phyloP scores from a whole-genome alignment of 1,140 invertebrate species.

The Trissolcus basalis region DNA sequence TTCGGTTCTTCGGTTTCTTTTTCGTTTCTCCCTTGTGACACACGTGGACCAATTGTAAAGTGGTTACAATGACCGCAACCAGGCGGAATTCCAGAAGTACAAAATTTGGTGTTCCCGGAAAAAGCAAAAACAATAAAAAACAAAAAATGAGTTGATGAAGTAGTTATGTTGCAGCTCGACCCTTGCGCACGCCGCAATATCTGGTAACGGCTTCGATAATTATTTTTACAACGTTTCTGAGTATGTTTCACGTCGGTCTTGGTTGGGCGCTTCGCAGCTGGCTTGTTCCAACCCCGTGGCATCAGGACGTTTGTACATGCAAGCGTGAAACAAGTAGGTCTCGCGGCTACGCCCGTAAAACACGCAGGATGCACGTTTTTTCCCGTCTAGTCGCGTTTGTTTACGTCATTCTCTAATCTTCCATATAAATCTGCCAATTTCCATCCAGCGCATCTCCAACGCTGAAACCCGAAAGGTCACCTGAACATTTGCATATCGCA shows the following conservation, averaged over 20 bases:
- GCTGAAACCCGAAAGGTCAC: slow-evolving; percentile 19
- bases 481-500: slow-evolving; percentile 52
- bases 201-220: slow-evolving; percentile 75
- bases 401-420: slow-evolving; percentile 61
- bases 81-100: not conserved
- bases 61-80: not conserved
- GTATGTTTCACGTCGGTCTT: slow-evolving; percentile 72
- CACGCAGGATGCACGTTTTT: slow-evolving; percentile 68
- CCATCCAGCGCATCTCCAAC: slow-evolving; percentile 34
- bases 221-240: slow-evolving; percentile 77
- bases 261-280: slow-evolving; percentile 76
- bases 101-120: slow-evolving; percentile 7
- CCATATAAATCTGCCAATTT: slow-evolving; percentile 50
- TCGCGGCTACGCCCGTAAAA: slow-evolving; percentile 63
- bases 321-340: slow-evolving; percentile 64
- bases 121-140: slow-evolving; percentile 19
- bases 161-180: slow-evolving; percentile 20
- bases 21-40: no score
- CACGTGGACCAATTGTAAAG: no score
- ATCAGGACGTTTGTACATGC: slow-evolving; percentile 72
- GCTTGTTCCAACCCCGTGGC: slow-evolving; percentile 71
- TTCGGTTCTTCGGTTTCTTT: no score
- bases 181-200: slow-evolving; percentile 38
- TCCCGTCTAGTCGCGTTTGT: slow-evolving; percentile 60
- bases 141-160: slow-evolving; percentile 27